A percentile compares a stretch with the other conserved stretches of the same genome.
phyloP scores from a whole-genome alignment of 2,113 vertebrate species.

The Nerophis ophidion region DNA sequence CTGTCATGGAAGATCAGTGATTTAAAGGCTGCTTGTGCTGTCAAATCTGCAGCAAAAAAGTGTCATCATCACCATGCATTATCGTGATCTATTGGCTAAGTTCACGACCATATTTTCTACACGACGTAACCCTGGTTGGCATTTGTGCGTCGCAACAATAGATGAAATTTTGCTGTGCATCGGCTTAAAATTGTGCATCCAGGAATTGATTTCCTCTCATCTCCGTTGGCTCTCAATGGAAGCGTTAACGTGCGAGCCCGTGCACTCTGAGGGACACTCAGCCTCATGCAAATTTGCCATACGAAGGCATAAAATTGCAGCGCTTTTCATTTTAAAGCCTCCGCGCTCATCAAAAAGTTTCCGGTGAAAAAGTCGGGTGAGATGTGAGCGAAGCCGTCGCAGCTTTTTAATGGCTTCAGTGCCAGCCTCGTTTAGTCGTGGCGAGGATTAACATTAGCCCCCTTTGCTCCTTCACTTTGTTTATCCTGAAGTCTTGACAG shows the following conservation, averaged over 20 bases:
- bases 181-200: too few relatives aligned
- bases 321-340: slow-evolving; percentile 45
- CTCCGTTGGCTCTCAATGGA: too few relatives aligned
- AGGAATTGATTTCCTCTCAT: too few relatives aligned
- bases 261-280: slow-evolving; percentile 47
- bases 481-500: slow-evolving; percentile 35
- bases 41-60: too few relatives aligned
- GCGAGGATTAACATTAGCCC: slow-evolving; percentile 30
- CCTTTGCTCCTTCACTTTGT: slow-evolving; percentile 26
- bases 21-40: too few relatives aligned
- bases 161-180: too few relatives aligned
- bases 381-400: neutral
- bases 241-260: neutral
- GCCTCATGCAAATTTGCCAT: slow-evolving; percentile 27
- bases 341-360: slow-evolving; percentile 35
- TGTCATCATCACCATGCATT: too few relatives aligned
- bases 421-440: slow-evolving; percentile 19
- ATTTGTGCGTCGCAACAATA: too few relatives aligned
- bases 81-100: too few relatives aligned
- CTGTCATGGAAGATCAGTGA: too few relatives aligned
- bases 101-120: too few relatives aligned
- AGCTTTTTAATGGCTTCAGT: slow-evolving; percentile 19
- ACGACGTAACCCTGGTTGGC: too few relatives aligned
- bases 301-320: slow-evolving; percentile 30
- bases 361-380: slow-evolving; percentile 16